phyloP scores from a whole-genome alignment of 2,888 invertebrate genomes.

The Meghimatium bilineatum region DNA sequence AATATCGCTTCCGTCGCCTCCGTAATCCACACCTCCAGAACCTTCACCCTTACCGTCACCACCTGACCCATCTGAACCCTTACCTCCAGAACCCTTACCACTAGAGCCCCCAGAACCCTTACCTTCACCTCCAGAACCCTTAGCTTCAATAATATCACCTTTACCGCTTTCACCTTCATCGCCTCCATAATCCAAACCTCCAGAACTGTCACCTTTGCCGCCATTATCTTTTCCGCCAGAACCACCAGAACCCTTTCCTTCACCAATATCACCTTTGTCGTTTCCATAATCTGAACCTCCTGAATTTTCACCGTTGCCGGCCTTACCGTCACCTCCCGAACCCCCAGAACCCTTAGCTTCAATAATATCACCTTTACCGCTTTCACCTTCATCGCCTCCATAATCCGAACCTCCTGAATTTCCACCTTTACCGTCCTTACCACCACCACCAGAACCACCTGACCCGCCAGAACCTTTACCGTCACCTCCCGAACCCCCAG shows the following conservation, averaged over 20 bases:
- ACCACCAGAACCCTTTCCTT: not conserved
- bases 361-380: conserved; percentile 25
- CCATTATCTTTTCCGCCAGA: not conserved
- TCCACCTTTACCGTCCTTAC: not conserved
- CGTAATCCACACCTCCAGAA: not conserved
- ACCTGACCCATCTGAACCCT: not conserved
- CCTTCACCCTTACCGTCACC: not conserved
- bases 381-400: too few species aligned
- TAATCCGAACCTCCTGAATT: too few species aligned
- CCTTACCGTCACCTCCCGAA: not conserved
- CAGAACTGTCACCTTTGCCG: not conserved
- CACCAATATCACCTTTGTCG: not conserved
- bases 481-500: too few species aligned
- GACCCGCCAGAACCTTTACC: not conserved
- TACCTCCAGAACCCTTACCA: not conserved
- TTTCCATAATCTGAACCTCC: not conserved
- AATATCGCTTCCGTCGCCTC: not conserved
- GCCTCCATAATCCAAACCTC: not conserved
- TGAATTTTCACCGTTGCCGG: not conserved
- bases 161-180: not conserved
- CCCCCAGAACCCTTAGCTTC: conserved; percentile 18
- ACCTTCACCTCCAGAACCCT: not conserved
- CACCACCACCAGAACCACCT: not conserved
- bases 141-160: not conserved
- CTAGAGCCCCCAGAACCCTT: not conserved